A percentile compares a stretch with the other conserved stretches of the same genome.
These are phyloP conservation scores for Nomia melanderi DNA, from an alignment of 1,140 invertebrate species.

Conservation along the genomic window DNA sequence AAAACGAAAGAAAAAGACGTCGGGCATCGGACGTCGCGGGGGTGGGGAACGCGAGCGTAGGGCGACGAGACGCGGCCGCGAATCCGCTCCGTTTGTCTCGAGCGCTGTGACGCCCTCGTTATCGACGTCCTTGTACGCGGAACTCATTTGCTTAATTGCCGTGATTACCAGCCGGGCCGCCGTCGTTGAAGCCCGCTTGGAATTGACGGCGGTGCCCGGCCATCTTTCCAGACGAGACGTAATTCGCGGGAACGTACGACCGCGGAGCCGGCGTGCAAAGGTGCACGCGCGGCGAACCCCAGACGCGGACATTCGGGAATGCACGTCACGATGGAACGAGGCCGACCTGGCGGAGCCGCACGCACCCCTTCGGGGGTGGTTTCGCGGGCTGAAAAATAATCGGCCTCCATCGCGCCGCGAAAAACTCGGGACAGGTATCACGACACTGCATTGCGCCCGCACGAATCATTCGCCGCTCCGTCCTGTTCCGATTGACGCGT, in stretches of 20 bases:
- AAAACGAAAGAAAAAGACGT: conserved; percentile 11
- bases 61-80: background rate
- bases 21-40: background rate
- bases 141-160: conserved; percentile 69
- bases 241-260: conserved; percentile 18
- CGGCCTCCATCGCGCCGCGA: background rate
- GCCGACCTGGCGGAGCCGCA: conserved; percentile 64
- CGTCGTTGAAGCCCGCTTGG: conserved; percentile 1
- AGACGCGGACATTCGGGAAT: conserved; percentile 50
- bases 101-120: conserved; percentile 44
- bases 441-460: background rate
- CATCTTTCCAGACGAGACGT: conserved; percentile 4
- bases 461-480: background rate
- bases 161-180: conserved; percentile 53
- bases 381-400: conserved; percentile 16
- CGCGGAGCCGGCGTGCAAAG: background rate
- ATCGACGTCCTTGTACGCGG: conserved; percentile 61
- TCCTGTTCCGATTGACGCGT: background rate
- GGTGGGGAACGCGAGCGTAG: too few species aligned
- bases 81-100: conserved; percentile 40
- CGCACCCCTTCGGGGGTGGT: conserved; percentile 28
- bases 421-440: background rate
- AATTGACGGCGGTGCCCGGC: conserved; percentile 9
- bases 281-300: background rate
- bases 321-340: conserved; percentile 46